These are phyloP conservation scores for Gonioctena quinquepunctata DNA, from an alignment of 1,140 invertebrate species.

Conservation along the genomic window DNA sequence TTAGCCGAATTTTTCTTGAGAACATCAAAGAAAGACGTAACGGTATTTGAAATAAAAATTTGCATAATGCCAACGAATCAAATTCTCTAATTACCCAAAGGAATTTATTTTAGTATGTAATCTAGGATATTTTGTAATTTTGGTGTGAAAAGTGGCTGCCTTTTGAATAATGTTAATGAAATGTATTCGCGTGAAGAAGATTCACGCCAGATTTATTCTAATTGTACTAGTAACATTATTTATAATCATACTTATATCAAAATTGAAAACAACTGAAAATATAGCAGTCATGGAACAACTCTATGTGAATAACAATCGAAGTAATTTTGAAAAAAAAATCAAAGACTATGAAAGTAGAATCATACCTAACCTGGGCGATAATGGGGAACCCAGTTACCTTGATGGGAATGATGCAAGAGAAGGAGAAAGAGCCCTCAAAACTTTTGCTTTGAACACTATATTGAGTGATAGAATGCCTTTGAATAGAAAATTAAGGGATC, in stretches of 20 bases:
- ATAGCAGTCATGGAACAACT: neutral
- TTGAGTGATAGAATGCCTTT: conserved; percentile 80
- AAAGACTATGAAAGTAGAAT: conserved; percentile 53
- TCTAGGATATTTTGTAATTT: neutral
- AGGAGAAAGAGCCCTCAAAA: conserved; percentile 70
- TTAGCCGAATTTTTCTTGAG: neutral
- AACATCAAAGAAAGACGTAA: conserved; percentile 7
- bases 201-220: conserved; percentile 31
- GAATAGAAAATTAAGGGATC: conserved; percentile 63
- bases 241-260: conserved; percentile 28
- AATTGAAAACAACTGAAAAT: conserved; percentile 13
- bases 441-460: conserved; percentile 81
- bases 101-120: neutral
- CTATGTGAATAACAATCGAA: conserved; percentile 11
- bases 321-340: conserved; percentile 28
- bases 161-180: conserved; percentile 36
- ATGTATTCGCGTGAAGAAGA: conserved; percentile 39
- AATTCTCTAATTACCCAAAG: neutral
- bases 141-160: neutral
- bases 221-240: conserved; percentile 22
- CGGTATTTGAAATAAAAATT: conserved; percentile 22
- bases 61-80: conserved; percentile 28
- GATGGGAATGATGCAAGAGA: conserved; percentile 60
- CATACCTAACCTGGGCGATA: conserved; percentile 63
- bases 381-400: conserved; percentile 66